Conservation (phyloP, 2,888 invertebrate genomes). For the Conomelus anceps region DNA sequence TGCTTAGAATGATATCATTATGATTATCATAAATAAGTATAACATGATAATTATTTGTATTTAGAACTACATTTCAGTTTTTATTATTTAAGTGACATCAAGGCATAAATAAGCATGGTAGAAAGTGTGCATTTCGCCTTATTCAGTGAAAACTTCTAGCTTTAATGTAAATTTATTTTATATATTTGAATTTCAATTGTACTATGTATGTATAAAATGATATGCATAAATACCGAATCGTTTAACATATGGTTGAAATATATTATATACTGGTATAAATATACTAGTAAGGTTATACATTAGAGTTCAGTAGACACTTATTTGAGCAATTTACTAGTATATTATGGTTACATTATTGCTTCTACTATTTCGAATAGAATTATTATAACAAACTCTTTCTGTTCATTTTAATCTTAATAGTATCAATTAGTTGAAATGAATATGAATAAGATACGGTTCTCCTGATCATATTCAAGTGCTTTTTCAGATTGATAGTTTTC, state of each 20-base stretch:
- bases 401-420: not conserved
- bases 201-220: not conserved
- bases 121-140: not conserved
- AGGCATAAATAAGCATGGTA: not conserved
- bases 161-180: not conserved
- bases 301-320: not conserved
- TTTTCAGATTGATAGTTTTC: not conserved
- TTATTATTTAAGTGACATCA: not conserved
- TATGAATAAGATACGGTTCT: not conserved
- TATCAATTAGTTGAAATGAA: not conserved
- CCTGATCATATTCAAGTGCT: not conserved
- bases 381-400: not conserved
- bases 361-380: not conserved
- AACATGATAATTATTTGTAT: not conserved
- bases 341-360: not conserved
- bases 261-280: no score
- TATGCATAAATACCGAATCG: not conserved
- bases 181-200: not conserved
- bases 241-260: not conserved
- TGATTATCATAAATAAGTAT: not conserved
- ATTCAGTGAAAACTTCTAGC: not conserved
- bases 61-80: not conserved
- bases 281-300: not conserved
- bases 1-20: not conserved
- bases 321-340: not conserved